Percentiles rank a stretch among this genome's conserved stretches.
These are phyloP conservation scores for Chrysogorgia sp. DNA, from an alignment of 92 coral and sea anemone species.

Conservation along the genomic window DNA sequence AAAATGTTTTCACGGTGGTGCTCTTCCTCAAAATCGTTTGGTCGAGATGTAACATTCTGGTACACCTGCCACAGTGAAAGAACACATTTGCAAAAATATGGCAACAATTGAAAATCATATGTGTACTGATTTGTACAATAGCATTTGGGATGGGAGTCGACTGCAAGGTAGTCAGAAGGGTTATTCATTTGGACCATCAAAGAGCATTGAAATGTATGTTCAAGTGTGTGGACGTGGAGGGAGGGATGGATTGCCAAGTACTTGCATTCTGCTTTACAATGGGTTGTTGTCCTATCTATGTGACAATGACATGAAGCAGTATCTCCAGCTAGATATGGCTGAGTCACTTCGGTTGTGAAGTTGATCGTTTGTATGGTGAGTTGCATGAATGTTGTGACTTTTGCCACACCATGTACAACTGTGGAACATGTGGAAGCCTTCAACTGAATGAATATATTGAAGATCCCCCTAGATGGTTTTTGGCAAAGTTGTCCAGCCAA, in stretches of 20 bases:
- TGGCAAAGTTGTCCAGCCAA: no score
- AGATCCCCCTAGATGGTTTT: no score
- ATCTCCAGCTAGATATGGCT: not conserved
- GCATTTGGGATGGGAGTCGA: not conserved
- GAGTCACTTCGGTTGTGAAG: not conserved
- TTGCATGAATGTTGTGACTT: not conserved
- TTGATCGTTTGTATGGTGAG: not conserved
- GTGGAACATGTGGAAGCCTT: not conserved
- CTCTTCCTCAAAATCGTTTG: not conserved
- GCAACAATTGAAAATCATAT: not conserved
- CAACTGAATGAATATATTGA: not conserved
- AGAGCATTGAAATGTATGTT: not conserved
- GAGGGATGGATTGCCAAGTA: not conserved
- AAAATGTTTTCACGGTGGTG: not conserved
- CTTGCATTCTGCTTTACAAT: not conserved
- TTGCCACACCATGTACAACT: not conserved
- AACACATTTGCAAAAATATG: not conserved
- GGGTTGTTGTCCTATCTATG: not conserved
- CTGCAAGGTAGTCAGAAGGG: not conserved
- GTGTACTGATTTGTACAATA: not conserved
- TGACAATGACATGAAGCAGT: not conserved
- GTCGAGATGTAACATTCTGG: not conserved
- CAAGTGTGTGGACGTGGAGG: not conserved
- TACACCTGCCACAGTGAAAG: not conserved
- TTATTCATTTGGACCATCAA: not conserved